Evolutionary conservation across 2,888 invertebrate species (phyloP), one percentile per base, ranked within the genome.

Genomic region (Scrobipalpa costella): DNA sequence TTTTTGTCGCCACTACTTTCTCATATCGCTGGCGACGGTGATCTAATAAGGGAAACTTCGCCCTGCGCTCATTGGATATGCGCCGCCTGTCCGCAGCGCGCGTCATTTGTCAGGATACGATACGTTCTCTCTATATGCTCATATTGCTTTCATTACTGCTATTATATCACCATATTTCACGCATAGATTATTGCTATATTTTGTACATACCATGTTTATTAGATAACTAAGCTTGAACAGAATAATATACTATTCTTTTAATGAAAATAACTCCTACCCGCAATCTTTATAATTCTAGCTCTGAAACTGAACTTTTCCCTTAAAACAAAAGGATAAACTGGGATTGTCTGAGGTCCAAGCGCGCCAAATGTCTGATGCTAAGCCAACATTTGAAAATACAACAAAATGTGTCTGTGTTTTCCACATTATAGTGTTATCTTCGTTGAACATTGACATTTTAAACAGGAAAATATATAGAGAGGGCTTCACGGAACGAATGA

Each of bases 11-110:
- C 75, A 71, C 77, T 82, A 83, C 81, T 87, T 88, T 88, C 87
- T 89, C 87, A 88, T 90, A 86, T 86, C 68, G 70, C 72, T 81
- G 78, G 76, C 75, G 75, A 81, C 83, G 78, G 81, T 83, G 84
- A 88, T 90, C 85, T 90, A 90, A 91, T 90, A 91, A 88, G 80
- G 77, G 78, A 86, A 90, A 90, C 84, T 90, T 90, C 72, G 79
- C 74, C 85, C 81, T 80, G 75, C 78, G 79, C 84, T 88, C 85
- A 86, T 90, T 87, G 78, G 82, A 84, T 87, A 90, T 90, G 86
- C 88, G 84, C 76, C 80, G 83, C 84, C 78, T 83, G 87, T 86
- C 78, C 74, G 76, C 75, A 78, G 78, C 80, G 77, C 67, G 73
- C 75, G 80, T 82, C 81, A 79, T 84, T 84, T 85, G 80, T 86